A percentile compares a stretch with the other conserved stretches of the same genome.
Conservation (phyloP, 1,140 invertebrate genomes). For the Ephestia elutella region DNA sequence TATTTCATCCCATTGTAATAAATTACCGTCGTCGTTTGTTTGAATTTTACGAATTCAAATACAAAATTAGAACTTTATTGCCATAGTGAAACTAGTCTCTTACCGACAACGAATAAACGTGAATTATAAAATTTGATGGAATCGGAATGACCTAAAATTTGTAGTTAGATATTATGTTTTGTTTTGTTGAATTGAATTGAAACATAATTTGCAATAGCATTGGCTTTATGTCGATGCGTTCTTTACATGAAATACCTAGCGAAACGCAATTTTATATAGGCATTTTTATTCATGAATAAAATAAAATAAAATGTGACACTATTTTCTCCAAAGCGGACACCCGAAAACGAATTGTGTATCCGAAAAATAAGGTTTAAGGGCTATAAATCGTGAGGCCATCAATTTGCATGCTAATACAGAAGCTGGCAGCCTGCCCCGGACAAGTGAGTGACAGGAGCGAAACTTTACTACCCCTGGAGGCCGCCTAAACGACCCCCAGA, state of each 20-base stretch:
- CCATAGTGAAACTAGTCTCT: no score
- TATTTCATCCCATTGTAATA: constrained; percentile 16
- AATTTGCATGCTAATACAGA: constrained; percentile 59
- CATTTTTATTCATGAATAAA: no score
- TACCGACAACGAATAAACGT: no score
- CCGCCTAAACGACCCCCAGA: constrained; percentile 41
- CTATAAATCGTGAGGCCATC: constrained; percentile 43
- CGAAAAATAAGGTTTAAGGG: constrained; percentile 18
- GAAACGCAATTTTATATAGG: no score
- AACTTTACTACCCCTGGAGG: constrained; percentile 39
- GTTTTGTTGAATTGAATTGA: no score
- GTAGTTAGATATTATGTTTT: no score
- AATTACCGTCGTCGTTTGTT: constrained; percentile 13
- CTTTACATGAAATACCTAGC: no score
- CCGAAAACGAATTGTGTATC: constrained; percentile 1
- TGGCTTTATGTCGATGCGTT: no score
- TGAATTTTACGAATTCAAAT: constrained; percentile 5
- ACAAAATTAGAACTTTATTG: constrained; percentile 6
- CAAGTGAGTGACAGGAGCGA: constrained; percentile 56
- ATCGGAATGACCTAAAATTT: no score
- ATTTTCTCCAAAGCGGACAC: background rate
- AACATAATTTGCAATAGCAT: no score
- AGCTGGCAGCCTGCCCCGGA: constrained; percentile 28
- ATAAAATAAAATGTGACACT: no score
- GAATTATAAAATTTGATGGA: no score